phyloP scores from a whole-genome alignment of 92 coral and sea anemone species.

The Desmophyllum pertusum region DNA sequence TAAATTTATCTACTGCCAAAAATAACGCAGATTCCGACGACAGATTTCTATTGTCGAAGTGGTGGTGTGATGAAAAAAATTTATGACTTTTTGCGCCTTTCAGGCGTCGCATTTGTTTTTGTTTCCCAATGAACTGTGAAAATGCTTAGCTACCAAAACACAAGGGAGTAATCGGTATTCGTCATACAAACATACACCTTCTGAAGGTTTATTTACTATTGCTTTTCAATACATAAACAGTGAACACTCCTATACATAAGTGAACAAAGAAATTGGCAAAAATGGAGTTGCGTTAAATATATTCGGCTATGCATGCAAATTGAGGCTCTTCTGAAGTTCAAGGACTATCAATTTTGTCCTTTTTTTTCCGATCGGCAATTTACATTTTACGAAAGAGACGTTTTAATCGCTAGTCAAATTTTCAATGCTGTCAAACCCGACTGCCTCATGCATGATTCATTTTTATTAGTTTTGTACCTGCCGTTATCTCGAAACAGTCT shows the following conservation, averaged over 20 bases:
- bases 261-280: conserved; percentile 41
- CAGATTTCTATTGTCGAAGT: conserved; percentile 41
- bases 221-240: too few species aligned
- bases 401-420: conserved; percentile 32
- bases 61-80: conserved; percentile 27
- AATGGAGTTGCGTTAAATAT: conserved; percentile 10
- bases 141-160: conserved; percentile 39
- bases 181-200: conserved; percentile 27
- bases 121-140: conserved; percentile 38
- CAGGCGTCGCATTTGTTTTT: conserved; percentile 26
- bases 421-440: conserved; percentile 17
- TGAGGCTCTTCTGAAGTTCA: conserved; percentile 16
- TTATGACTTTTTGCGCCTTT: conserved; percentile 24
- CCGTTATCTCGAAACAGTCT: conserved; percentile 16
- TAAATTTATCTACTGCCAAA: conserved; percentile 34
- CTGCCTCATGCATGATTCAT: conserved; percentile 27
- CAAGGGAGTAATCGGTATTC: conserved; percentile 21
- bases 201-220: conserved; percentile 22
- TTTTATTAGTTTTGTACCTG: neutral
- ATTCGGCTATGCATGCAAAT: conserved; percentile 32
- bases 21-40: conserved; percentile 26
- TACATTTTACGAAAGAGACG: conserved; percentile 22
- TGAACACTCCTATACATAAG: too few species aligned
- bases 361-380: conserved; percentile 31
- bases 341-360: conserved; percentile 40